Percentiles rank a stretch among this genome's conserved stretches.
Evolutionary conservation across 2,888 invertebrate species (phyloP).

Genomic region (Lamproptera curius): DNA sequence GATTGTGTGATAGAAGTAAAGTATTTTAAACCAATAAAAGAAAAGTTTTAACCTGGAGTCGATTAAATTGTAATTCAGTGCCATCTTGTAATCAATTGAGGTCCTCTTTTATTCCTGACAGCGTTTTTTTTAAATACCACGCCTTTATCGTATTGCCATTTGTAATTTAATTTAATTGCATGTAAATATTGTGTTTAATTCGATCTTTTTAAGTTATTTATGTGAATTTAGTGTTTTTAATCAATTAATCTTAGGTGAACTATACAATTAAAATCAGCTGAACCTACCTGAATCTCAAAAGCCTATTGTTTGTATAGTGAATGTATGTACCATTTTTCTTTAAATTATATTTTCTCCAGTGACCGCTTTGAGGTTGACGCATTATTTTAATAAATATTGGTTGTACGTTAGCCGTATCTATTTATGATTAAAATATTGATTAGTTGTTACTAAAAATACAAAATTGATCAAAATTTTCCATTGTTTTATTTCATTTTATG

Average conservation of each 20-base stretch:
- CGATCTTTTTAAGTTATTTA: slow-evolving; percentile 70
- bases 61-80: slow-evolving; percentile 36
- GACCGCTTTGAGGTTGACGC: slow-evolving; percentile 59
- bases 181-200: slow-evolving; percentile 63
- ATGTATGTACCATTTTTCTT: slow-evolving; percentile 54
- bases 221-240: slow-evolving; percentile 60
- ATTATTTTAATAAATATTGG: slow-evolving; percentile 55
- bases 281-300: slow-evolving; percentile 74
- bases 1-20: slow-evolving; percentile 62
- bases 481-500: slow-evolving; percentile 25
- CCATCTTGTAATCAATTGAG: slow-evolving; percentile 43
- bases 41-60: slow-evolving; percentile 1
- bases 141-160: slow-evolving; percentile 41
- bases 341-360: slow-evolving; percentile 71
- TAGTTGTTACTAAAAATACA: slow-evolving; percentile 78
- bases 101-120: slow-evolving; percentile 54
- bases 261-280: slow-evolving; percentile 72
- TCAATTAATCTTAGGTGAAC: slow-evolving; percentile 35
- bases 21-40: slow-evolving; percentile 56
- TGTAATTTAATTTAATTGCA: slow-evolving; percentile 50
- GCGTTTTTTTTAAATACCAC: slow-evolving; percentile 43
- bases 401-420: slow-evolving; percentile 73
- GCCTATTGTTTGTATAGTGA: slow-evolving; percentile 54
- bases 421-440: slow-evolving; percentile 75
- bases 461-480: slow-evolving; percentile 63